Evolutionary conservation across 2,113 vertebrate species (phyloP).

Genomic region (Nestor notabilis): DNA sequence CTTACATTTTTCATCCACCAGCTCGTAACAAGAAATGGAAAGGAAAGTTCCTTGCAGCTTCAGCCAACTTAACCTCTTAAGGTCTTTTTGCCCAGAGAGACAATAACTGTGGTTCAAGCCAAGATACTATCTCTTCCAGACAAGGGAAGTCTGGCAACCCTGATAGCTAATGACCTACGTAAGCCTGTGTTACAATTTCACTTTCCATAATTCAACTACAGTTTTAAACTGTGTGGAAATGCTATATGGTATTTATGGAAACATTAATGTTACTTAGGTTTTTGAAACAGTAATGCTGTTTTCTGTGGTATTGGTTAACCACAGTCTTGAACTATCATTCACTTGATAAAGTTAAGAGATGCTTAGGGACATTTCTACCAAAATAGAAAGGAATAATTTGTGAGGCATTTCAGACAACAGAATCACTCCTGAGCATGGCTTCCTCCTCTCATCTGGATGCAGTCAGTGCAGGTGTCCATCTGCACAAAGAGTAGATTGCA

Average conservation of each 20-base stretch:
- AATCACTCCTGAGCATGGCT: neutral
- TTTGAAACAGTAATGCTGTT: neutral
- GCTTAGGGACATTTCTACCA: neutral
- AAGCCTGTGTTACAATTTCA: slow-evolving; percentile 2
- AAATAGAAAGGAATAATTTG: neutral
- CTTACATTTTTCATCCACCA: neutral
- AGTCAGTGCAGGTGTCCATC: neutral
- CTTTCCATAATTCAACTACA: slow-evolving; percentile 5
- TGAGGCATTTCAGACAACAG: neutral
- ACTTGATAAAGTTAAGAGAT: neutral
- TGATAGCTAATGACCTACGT: slow-evolving; percentile 50
- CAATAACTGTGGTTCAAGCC: slow-evolving; percentile 46
- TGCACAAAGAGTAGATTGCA: neutral
- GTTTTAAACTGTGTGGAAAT: neutral
- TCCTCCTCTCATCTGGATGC: neutral
- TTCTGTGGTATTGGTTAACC: neutral
- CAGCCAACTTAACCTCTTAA: slow-evolving; percentile 15
- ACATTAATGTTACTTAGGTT: neutral
- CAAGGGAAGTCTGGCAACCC: slow-evolving; percentile 55
- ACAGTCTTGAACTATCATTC: neutral
- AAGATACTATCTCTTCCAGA: slow-evolving; percentile 60
- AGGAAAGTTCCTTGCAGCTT: slow-evolving; percentile 29
- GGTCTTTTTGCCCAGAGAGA: slow-evolving; percentile 42
- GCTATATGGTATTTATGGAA: slow-evolving; percentile 25
- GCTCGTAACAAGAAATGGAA: neutral